Conservation (phyloP, 2,888 invertebrate species). For the Alcis repandata region DNA sequence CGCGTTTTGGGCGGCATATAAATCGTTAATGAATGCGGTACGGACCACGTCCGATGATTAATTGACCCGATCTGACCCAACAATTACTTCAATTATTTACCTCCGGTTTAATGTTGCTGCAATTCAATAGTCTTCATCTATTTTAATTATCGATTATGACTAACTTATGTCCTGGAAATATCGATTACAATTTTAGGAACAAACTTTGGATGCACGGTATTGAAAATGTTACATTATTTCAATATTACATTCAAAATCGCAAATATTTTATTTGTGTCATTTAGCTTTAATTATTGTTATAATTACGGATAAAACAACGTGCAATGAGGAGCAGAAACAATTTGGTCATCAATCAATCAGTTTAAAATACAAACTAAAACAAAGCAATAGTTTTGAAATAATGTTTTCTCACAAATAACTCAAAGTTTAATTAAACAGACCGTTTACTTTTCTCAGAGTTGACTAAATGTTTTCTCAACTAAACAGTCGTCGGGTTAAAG, state of each 20-base stretch:
- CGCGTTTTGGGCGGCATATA: slow-evolving; percentile 70
- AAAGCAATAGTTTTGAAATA: slow-evolving; percentile 4
- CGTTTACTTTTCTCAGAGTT: slow-evolving; percentile 35
- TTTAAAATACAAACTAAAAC: background rate
- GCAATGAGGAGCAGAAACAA: no score
- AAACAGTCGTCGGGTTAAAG: slow-evolving; percentile 42
- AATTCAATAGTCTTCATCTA: slow-evolving; percentile 59
- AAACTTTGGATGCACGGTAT: no score
- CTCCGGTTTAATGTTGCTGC: slow-evolving; percentile 72
- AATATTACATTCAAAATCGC: no score
- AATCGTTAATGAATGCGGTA: slow-evolving; percentile 72
- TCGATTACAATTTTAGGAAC: background rate
- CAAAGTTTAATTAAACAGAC: slow-evolving; percentile 25
- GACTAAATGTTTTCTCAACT: slow-evolving; percentile 34
- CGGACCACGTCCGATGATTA: slow-evolving; percentile 78
- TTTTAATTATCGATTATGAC: slow-evolving; percentile 56
- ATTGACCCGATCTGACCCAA: slow-evolving; percentile 82
- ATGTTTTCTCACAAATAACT: slow-evolving; percentile 17
- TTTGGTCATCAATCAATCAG: no score
- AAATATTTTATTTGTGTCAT: no score
- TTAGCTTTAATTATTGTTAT: no score
- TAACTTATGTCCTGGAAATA: slow-evolving; percentile 7
- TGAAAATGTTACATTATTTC: no score
- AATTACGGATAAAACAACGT: no score
- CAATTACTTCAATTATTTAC: slow-evolving; percentile 85